Percentiles rank a stretch among this genome's conserved stretches.
Conservation (phyloP, 2,113 vertebrate species). For the Plotosus lineatus region DNA sequence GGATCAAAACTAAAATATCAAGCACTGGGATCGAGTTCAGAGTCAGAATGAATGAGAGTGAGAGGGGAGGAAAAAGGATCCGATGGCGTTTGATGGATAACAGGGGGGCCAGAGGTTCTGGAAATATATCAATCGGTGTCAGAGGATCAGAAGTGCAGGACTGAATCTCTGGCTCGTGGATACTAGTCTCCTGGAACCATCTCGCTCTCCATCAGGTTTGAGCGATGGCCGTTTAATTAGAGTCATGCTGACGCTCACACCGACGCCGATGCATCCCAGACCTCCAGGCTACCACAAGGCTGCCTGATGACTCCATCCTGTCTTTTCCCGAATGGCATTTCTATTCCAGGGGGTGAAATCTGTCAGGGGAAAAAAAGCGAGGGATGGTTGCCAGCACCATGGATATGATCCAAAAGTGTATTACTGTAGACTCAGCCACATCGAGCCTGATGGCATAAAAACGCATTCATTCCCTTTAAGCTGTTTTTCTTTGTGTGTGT, state of each 20-base stretch:
- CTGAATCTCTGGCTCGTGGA: conserved; percentile 19
- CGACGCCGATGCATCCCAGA: conserved; percentile 26
- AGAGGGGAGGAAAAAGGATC: conserved; percentile 21
- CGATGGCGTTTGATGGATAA: neutral
- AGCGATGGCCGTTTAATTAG: conserved; percentile 46
- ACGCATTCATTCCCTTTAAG: neutral
- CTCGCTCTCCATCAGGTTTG: conserved; percentile 19
- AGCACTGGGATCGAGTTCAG: neutral
- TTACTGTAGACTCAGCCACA: conserved; percentile 1
- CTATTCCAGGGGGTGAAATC: conserved; percentile 19
- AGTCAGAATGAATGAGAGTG: neutral
- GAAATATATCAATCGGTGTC: conserved; percentile 13
- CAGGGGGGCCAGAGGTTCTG: neutral
- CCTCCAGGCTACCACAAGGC: conserved; percentile 15
- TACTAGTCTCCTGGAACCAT: conserved; percentile 25
- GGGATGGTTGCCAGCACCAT: conserved; percentile 5
- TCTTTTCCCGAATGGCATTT: conserved; percentile 9
- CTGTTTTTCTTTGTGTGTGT: too few relatives aligned
- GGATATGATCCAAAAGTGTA: neutral
- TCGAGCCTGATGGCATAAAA: conserved; percentile 5
- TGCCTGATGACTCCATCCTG: conserved; percentile 27
- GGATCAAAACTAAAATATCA: conserved; percentile 23
- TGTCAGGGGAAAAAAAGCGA: conserved; percentile 53
- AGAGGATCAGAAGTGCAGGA: neutral
- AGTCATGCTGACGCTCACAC: neutral